These are phyloP conservation scores for Lycodopsis pacificus DNA, from an alignment of 2,797 vertebrate genomes.

Conservation along the genomic window DNA sequence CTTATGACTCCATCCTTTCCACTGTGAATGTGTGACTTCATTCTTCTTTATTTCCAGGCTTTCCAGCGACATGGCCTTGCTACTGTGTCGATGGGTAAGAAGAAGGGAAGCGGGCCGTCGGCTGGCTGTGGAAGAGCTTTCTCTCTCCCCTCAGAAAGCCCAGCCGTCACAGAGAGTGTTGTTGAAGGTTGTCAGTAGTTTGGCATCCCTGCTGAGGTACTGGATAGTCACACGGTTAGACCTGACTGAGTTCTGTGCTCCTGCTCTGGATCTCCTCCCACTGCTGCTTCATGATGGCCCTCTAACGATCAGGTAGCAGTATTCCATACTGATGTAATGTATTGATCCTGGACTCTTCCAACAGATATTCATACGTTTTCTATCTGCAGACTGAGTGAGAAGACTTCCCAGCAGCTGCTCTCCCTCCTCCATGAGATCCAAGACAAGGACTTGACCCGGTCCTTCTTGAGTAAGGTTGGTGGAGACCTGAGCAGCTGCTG, in stretches of 20 bases:
- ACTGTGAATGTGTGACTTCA: background rate
- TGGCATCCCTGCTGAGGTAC: conserved; percentile 59
- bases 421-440: conserved; percentile 50
- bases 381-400: conserved; percentile 48
- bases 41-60: conserved; percentile 34
- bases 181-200: conserved; percentile 47
- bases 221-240: conserved; percentile 58
- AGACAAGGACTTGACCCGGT: conserved; percentile 38
- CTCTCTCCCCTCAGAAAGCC: conserved; percentile 5
- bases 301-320: conserved; percentile 50
- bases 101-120: background rate
- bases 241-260: conserved; percentile 54
- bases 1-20: rapidly evolving
- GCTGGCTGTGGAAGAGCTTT: conserved; percentile 42
- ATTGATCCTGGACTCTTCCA: background rate
- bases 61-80: background rate
- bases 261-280: conserved; percentile 43
- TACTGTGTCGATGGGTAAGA: conserved; percentile 34
- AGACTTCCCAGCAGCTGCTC: conserved; percentile 39
- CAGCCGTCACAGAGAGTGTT: conserved; percentile 2
- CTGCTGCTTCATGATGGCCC: conserved; percentile 54
- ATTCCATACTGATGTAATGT: background rate
- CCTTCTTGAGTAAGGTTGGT: conserved; percentile 52
- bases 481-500: conserved; percentile 63
- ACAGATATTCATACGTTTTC: background rate